Evolutionary conservation across 2,113 vertebrate species (phyloP), one percentile per base, ranked within the genome.

Genomic region (Podocnemis expansa): DNA sequence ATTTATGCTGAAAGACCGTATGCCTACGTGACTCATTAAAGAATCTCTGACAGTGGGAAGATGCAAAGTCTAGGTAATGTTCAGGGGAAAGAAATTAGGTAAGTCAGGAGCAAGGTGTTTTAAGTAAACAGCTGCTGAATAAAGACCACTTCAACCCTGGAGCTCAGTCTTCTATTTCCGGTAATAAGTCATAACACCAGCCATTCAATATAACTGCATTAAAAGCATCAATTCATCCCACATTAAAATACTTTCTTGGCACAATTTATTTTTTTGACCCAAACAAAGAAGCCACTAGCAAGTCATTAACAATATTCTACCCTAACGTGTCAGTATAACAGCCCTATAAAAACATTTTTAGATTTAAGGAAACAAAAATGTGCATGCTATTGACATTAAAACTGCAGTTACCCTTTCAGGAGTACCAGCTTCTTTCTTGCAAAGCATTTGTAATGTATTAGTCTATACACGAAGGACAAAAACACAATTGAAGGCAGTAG

Each of bases 191-290:
- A 47, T 41, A 85, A 45, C 34, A 90, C 60, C 90, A 51, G 87
- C 90, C 90, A 76, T 79, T 89, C 25, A 3, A 10, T 82, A 51
- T 87, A 82, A 81, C 80, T 81, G 76, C 56, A 89, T 89, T 92
- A 93, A 97, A 80, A 96, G 96, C 93, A 96, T 89, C 93, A 93
- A 95, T 83, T 93, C 95, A 97, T 86, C 95, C 95, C 95, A 96
- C 93, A 90, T 92, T 92, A 95, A 91, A 96, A 93, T 85, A 96
- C 95, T 96, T 97, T 97, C 95, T 97, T 96, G 97, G 97, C 96
- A 97, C 96, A 94, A 91, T 94, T 97, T 93, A 95, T 96, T 96
- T 95, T 97, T 97, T 96, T 97, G 97, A 97, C 92, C 89, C 96
- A 96, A 95, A 97, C 97, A 97, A 94, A 97, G 89, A 97, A 85